Evolutionary conservation across 2,888 invertebrate species (phyloP).

Genomic region (Drosophila maculinotata): DNA sequence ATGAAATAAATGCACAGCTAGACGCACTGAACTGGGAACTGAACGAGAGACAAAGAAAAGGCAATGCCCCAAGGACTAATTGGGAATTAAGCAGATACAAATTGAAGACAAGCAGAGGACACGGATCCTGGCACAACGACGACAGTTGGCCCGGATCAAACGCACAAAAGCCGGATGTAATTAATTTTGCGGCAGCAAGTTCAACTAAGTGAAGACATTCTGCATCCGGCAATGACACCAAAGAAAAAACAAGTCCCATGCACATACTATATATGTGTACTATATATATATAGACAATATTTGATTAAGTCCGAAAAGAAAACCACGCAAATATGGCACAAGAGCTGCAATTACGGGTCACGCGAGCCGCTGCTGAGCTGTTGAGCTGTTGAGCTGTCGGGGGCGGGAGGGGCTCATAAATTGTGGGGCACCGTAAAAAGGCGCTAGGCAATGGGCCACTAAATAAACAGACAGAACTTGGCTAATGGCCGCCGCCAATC

Average conservation of each 20-base stretch:
- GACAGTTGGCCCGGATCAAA: constrained; percentile 51
- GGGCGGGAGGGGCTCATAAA: neutral
- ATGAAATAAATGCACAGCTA: constrained; percentile 36
- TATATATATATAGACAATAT: constrained; percentile 49
- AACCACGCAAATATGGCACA: constrained; percentile 57
- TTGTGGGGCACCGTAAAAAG: constrained; percentile 57
- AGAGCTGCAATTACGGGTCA: constrained; percentile 75
- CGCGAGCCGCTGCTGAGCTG: constrained; percentile 54
- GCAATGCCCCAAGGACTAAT: constrained; percentile 58
- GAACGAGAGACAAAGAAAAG: constrained; percentile 4
- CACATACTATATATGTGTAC: neutral
- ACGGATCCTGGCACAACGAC: neutral
- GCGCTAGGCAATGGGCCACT: constrained; percentile 59
- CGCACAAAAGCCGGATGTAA: constrained; percentile 70
- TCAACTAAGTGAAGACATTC: constrained; percentile 48
- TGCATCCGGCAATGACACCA: constrained; percentile 62
- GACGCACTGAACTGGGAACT: constrained; percentile 1
- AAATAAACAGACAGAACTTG: constrained; percentile 63
- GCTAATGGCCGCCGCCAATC: constrained; percentile 47
- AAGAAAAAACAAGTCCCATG: constrained; percentile 7
- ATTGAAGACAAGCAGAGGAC: constrained; percentile 46
- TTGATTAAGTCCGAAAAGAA: constrained; percentile 69
- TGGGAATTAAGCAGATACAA: constrained; percentile 72
- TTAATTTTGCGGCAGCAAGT: constrained; percentile 60
- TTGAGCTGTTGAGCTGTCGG: constrained; percentile 7